A percentile compares a stretch with the other conserved stretches of the same genome.
These are phyloP conservation scores for Trematomus bernacchii DNA, from an alignment of 2,797 vertebrate species.

Conservation along the genomic window DNA sequence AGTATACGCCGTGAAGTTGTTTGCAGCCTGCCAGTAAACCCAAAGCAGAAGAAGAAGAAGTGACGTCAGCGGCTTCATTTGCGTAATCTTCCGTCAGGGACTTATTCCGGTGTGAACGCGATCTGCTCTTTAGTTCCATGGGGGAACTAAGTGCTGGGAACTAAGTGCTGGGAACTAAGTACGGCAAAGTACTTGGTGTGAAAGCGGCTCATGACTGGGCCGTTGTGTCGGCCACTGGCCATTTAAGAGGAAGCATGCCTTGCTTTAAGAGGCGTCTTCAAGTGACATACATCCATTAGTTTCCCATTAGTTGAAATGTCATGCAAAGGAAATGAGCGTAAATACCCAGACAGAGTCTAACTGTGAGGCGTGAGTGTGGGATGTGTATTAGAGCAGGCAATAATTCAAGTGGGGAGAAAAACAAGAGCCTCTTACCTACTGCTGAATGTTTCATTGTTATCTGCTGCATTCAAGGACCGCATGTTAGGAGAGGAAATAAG, in stretches of 20 bases:
- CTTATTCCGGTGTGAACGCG: too few species aligned
- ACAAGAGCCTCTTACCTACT: constrained; percentile 39
- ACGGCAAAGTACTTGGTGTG: too few species aligned
- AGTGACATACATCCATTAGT: constrained; percentile 43
- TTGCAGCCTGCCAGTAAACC: too few species aligned
- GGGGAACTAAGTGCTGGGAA: too few species aligned
- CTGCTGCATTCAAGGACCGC: constrained; percentile 46
- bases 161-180: too few species aligned
- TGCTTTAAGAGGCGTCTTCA: constrained; percentile 7
- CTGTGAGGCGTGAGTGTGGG: constrained; percentile 17
- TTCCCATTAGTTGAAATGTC: constrained; percentile 60
- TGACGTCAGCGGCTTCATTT: too few species aligned
- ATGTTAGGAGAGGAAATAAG: constrained; percentile 16
- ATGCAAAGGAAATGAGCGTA: constrained; percentile 29
- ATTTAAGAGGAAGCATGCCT: constrained; percentile 14
- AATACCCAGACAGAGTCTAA: constrained; percentile 26
- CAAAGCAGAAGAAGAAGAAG: too few species aligned
- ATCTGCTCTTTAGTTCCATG: too few species aligned
- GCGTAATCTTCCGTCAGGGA: too few species aligned
- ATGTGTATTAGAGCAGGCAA: constrained; percentile 30
- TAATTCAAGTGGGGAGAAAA: constrained; percentile 39
- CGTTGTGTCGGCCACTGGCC: too few species aligned
- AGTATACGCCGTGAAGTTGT: too few species aligned
- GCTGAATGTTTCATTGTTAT: constrained; percentile 55
- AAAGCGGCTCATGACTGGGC: too few species aligned